Base-by-base conservation (phyloP, 2,797 vertebrate species). In the Pyrrhura leucotis region DNA sequence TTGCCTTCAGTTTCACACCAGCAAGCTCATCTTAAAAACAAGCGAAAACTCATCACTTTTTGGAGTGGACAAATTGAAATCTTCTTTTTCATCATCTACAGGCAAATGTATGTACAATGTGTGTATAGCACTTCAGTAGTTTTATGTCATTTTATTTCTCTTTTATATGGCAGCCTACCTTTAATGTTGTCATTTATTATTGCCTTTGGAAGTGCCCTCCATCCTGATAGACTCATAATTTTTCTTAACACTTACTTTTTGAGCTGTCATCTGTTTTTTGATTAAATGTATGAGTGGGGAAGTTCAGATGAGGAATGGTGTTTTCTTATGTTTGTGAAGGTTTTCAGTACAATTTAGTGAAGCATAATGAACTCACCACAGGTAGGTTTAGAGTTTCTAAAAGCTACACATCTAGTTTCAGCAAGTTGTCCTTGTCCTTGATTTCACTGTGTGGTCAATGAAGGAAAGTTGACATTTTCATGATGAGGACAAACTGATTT, bases 91-190 rank as follows among this genome's bases (percentile, higher is more conserved):
- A 93, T 85, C 56, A 48, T 85, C 65, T 77, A 80, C 68, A 88
- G 45, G 76, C 62, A 93, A 94, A 93, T 7, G 19, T 90, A 89
- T 48, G 87, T 82, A 90, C 90, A 87, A 74, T 28, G 29, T 50
- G 54, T 62, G 33, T 84, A 79, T 6, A 90, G 68, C 72, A 95
- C 88, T 89, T 96, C 67, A 87, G 81, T 53, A 89, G 67, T 95
- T 96, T 94, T 89, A 95, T 95, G 81, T 8, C 33, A 82, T 92
- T 95, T 95, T 93, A 95, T 89, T 92, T 91, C 91, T 92, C 72
- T 93, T 92, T 93, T 87, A 92, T 93, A 85, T 6, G 29, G 56
- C 80, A 96, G 61, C 63, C 92, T 87, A 63, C 65, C n/a, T 96
- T 95, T 96, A 96, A 95, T 93, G 56, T 45, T 53, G 77, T 74